Evolutionary conservation across 2,888 invertebrate species (phyloP), one percentile per base, ranked within the genome.

Genomic region (Selenia dentaria): DNA sequence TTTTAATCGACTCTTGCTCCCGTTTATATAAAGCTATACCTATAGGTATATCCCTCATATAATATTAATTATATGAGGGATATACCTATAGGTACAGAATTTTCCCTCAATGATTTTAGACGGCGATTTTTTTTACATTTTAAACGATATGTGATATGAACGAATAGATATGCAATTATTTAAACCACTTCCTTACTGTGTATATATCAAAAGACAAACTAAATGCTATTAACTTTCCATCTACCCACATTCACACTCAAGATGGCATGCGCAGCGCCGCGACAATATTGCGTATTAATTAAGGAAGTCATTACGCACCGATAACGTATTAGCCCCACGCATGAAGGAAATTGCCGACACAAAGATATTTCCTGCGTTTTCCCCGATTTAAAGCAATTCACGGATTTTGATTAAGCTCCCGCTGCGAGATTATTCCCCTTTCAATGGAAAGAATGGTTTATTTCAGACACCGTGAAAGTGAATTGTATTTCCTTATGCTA

Each of bases 321-420:
- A 89, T 87, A 84, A 79, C 83, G 79, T 79, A 87, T 87, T 85
- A 85, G 79, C 78, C 75, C 70, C 84, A 86, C 88, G 87, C 87
- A 84, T 78, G 84, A 74, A 80, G 86, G 83, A 89, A 90, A 89
- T 88, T 86, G 82, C 79, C 83, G 73, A 67, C 86, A 88, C 90
- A 90, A 89, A 80, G 85, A 84, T 86, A 86, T 89, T 86, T 88
- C 90, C 90, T 86, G 84, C 87, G 87, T 88, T 89, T 90, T 89
- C 87, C 84, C 80, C 81, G 88, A 88, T 90, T 89, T 90, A 90
- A 89, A 90, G 88, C 89, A 88, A 89, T 89, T 88, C 90, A 81
- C 81, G 78, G 86, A 88, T 89, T 89, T 83, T 90, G 90, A 89
- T 90, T 89, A 89, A 89, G 80, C 87, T 74, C 88, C 88, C 80